Evolutionary conservation across 2,797 vertebrate species (phyloP).

Genomic region (Gambelia wislizenii): DNA sequence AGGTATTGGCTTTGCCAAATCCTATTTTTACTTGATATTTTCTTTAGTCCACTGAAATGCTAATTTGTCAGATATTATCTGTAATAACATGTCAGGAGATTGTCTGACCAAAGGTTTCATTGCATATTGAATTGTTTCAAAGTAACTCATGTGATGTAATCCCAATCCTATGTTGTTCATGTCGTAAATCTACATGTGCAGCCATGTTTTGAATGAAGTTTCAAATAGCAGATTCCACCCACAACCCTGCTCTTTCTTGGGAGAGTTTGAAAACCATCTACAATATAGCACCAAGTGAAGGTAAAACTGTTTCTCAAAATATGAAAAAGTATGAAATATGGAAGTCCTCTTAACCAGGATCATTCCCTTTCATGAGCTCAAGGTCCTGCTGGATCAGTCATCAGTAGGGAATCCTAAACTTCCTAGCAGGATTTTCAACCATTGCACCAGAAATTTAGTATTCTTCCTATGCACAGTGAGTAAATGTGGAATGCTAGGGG

Average conservation of each 20-base stretch:
- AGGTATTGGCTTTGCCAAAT: conserved; percentile 18
- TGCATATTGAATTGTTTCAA: too few species aligned
- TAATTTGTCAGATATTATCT: not conserved
- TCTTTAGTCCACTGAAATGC: not conserved
- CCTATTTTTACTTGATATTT: conserved; percentile 13
- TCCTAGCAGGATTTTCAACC: too few species aligned
- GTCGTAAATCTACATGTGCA: not conserved
- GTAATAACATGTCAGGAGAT: not conserved
- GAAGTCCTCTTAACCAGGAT: too few species aligned
- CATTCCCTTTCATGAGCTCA: not conserved
- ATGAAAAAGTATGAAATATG: not conserved
- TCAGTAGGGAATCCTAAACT: too few species aligned
- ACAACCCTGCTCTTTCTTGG: not conserved
- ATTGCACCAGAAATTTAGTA: too few species aligned
- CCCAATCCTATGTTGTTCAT: not conserved
- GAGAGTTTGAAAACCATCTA: not conserved
- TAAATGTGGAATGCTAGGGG: too few species aligned
- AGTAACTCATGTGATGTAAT: not conserved
- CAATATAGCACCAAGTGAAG: not conserved
- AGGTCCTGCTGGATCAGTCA: not conserved
- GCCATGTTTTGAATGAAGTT: not conserved
- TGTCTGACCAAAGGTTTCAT: not conserved
- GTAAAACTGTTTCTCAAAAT: not conserved
- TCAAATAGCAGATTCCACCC: not conserved
- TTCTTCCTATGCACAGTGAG: too few species aligned